Percentiles rank a stretch among this genome's conserved stretches.
These are phyloP conservation scores for Elgaria multicarinata DNA, from an alignment of 2,113 vertebrate species.

Conservation along the genomic window DNA sequence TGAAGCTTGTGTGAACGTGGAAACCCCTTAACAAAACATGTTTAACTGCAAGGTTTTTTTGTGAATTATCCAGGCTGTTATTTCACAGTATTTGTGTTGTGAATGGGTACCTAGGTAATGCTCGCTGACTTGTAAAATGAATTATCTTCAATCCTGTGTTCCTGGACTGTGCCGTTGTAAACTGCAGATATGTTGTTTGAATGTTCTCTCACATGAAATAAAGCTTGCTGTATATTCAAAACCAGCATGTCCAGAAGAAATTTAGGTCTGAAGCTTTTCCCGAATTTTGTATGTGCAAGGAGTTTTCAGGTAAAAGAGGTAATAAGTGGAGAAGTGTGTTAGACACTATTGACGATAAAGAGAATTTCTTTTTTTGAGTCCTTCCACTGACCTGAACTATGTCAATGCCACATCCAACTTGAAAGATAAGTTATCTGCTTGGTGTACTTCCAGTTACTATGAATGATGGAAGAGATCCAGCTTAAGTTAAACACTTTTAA, in stretches of 20 bases:
- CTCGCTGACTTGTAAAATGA: neutral
- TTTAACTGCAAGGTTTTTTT: too few species aligned
- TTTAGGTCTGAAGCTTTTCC: neutral
- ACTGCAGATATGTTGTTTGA: neutral
- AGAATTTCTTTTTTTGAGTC: neutral
- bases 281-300: neutral
- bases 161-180: neutral
- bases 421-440: neutral
- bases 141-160: neutral
- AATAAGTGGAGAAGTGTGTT: neutral
- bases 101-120: neutral
- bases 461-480: neutral
- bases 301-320: neutral
- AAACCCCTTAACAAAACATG: too few species aligned
- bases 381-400: neutral
- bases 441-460: neutral
- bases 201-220: neutral
- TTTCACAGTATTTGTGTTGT: neutral
- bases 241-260: neutral
- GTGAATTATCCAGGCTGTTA: rapidly evolving
- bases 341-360: neutral
- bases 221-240: neutral
- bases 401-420: neutral
- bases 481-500: neutral
- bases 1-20: too few species aligned